Evolutionary conservation across 2,888 invertebrate genomes (phyloP).

Genomic region (Troides oblongomaculatus): DNA sequence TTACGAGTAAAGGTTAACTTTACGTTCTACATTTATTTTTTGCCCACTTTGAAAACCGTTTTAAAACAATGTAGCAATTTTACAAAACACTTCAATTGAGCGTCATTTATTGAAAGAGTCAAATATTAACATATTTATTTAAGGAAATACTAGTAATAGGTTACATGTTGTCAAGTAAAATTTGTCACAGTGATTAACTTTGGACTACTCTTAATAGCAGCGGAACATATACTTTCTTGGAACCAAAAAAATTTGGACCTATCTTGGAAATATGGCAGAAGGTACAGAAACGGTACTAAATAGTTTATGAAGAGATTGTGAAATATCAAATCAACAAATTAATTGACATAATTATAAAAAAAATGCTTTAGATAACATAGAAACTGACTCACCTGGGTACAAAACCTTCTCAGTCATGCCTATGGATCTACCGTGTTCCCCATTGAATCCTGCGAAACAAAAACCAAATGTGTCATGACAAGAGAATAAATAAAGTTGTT

Average conservation of each 20-base stretch:
- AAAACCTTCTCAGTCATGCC: slow-evolving; percentile 91
- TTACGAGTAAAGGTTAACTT: not conserved
- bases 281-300: no score
- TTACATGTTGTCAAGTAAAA: no score
- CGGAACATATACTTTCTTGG: no score
- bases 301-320: no score
- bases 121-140: not conserved
- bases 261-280: no score
- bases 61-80: not conserved
- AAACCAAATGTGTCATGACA: slow-evolving; percentile 33
- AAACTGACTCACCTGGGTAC: slow-evolving; percentile 85
- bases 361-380: not conserved
- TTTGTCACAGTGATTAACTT: no score
- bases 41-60: not conserved
- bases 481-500: slow-evolving; percentile 31
- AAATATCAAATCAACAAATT: not conserved
- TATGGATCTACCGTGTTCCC: slow-evolving; percentile 78
- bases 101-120: not conserved
- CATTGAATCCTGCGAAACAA: slow-evolving; percentile 79
- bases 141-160: not conserved
- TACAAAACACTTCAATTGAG: not conserved
- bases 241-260: no score
- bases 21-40: not conserved
- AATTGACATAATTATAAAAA: not conserved
- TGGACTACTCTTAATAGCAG: no score